Evolutionary conservation across 2,797 vertebrate species (phyloP), one percentile per base, ranked within the genome.

Genomic region (Pseudomugil gertrudae): DNA sequence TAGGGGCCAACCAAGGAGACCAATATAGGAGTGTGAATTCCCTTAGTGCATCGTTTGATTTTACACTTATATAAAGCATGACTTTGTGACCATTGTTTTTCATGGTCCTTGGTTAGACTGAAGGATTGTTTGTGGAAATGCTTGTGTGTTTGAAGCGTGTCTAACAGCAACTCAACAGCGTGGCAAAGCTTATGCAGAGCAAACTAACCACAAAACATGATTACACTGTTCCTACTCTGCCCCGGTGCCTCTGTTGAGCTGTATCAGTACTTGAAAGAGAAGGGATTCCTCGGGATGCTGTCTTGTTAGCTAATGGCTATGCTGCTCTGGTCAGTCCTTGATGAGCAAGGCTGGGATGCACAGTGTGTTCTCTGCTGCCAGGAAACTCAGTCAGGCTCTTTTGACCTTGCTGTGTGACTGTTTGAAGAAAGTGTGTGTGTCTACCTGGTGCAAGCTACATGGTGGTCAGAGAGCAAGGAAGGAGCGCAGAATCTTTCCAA

Each of bases 341-440:
- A 24, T 48, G 40, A 55, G 52, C 19, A 19, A 21, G 50, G 36
- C 52, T 65, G 29, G 52, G 32, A 27, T 24, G 40, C 24, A 40
- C 33, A 23, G 30, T 35, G 17, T 9, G 24, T 29, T 57, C 43
- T 57, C 13, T 32, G 33, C 47, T 43, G 65, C 47, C 47, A 59
- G 56, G 56, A 48, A 59, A 52, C 40, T 59, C n/a, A 27, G 50
- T 35, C 47, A 52, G 45, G 26, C 9, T 59, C 9, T 40, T 52
- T 27, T 30, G 33, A 59, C 19, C 27, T 30, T 43, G 8, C 26
- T 51, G 43, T 58, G 40, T 59, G 65, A 9, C 26, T 51, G 43
- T 58, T 52, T 59, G 65, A 52, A 36, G 38, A 38, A 56, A 30
- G 13, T 38, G 5, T 67, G 24, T 50, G 9, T 40, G 45, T 40